A percentile compares a stretch with the other conserved stretches of the same genome.
Evolutionary conservation across 2,113 vertebrate genomes (phyloP).

Genomic region (Zosterops lateralis): DNA sequence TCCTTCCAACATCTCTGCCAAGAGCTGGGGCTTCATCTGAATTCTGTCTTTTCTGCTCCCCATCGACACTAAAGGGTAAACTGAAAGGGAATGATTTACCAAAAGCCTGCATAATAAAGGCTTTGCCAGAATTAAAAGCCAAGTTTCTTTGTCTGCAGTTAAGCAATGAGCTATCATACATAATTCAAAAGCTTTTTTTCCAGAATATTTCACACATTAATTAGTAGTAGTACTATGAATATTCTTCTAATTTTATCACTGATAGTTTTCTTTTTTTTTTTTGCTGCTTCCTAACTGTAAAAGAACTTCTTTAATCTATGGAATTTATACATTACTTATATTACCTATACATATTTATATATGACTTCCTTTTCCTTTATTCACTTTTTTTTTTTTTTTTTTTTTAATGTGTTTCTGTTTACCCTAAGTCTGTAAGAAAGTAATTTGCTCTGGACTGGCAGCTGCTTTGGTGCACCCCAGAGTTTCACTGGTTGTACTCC

Average conservation of each 20-base stretch:
- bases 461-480: not conserved
- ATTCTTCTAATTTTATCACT: conserved; percentile 9
- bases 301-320: not conserved
- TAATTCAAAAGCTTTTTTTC: conserved; percentile 49
- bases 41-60: not conserved
- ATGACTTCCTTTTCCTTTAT: not conserved
- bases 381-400: not conserved
- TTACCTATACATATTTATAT: too few relatives aligned
- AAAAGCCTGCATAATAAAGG: not conserved
- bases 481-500: not conserved
- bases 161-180: conserved; percentile 4
- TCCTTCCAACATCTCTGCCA: not conserved
- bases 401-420: not conserved
- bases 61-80: not conserved
- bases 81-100: not conserved
- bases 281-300: not conserved
- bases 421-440: not conserved
- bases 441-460: not conserved
- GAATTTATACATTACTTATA: not conserved
- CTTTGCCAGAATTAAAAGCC: conserved; percentile 26
- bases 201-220: conserved; percentile 25
- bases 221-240: conserved; percentile 34
- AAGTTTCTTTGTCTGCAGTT: not conserved
- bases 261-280: not conserved
- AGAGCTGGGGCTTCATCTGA: not conserved